Percentiles rank a stretch among this genome's conserved stretches.
phyloP scores from a whole-genome alignment of 1,140 invertebrate species.

The Pseudomyrmex sp. region DNA sequence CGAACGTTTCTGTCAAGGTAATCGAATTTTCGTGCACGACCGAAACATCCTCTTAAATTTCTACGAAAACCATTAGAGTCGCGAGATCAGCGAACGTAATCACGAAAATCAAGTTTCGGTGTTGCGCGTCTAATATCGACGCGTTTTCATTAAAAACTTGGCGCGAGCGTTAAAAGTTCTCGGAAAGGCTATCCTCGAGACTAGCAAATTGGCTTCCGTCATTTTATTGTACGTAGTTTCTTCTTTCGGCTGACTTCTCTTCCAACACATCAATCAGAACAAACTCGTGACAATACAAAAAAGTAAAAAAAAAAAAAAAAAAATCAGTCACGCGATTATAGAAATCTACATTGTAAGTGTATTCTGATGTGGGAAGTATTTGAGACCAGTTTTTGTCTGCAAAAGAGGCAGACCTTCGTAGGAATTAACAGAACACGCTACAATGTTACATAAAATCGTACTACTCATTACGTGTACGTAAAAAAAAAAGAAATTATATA shows the following conservation, averaged over 20 bases:
- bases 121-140: not conserved
- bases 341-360: not conserved
- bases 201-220: too few species aligned
- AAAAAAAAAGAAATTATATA: not conserved
- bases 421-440: not conserved
- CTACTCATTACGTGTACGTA: not conserved
- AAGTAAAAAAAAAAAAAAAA: too few species aligned
- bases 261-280: too few species aligned
- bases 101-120: not conserved
- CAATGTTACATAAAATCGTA: slow-evolving; percentile 8
- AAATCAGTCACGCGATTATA: too few species aligned
- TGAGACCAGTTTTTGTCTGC: slow-evolving; percentile 1
- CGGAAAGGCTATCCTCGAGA: too few species aligned
- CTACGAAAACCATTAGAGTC: too few species aligned
- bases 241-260: too few species aligned
- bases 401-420: not conserved
- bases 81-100: too few species aligned
- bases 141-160: too few species aligned
- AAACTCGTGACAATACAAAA: too few species aligned
- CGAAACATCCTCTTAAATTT: not conserved
- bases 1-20: not conserved
- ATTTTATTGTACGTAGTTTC: too few species aligned
- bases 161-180: too few species aligned
- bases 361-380: not conserved
- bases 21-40: not conserved